Conservation (phyloP, 2,797 vertebrate species). For the Bradypodion ventrale region DNA sequence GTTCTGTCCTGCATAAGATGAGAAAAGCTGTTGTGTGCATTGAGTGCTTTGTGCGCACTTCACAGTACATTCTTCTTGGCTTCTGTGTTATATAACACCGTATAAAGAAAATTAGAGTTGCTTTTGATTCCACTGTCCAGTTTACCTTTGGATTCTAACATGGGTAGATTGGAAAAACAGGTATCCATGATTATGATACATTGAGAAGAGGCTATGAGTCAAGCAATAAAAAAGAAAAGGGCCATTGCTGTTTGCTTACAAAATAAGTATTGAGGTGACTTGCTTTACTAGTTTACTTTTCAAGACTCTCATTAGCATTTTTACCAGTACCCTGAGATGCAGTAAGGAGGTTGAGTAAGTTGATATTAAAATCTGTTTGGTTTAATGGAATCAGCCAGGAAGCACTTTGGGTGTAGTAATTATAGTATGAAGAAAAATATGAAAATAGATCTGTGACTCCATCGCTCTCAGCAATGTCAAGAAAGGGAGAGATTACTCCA, state of each 20-base stretch:
- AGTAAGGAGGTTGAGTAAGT: conserved; percentile 43
- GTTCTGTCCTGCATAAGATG: not conserved
- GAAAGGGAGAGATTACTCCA: too few relatives aligned
- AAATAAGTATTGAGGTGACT: conserved; percentile 12
- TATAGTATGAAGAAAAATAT: conserved; percentile 61
- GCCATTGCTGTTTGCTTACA: not conserved
- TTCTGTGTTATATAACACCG: conserved; percentile 32
- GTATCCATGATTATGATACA: not conserved
- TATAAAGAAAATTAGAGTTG: not conserved
- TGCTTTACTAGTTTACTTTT: conserved; percentile 45
- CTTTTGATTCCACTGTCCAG: not conserved
- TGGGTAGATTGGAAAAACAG: rapidly evolving
- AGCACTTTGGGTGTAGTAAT: not conserved
- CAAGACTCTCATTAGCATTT: conserved; percentile 30
- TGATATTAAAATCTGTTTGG: conserved; percentile 39
- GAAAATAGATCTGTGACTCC: not conserved
- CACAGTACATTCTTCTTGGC: not conserved
- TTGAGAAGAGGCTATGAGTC: not conserved
- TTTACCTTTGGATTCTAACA: not conserved
- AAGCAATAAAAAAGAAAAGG: conserved; percentile 14
- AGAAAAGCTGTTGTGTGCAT: not conserved
- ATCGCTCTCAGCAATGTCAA: not conserved
- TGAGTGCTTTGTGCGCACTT: not conserved
- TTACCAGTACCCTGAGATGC: conserved; percentile 14
- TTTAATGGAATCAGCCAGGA: conserved; percentile 35